Evolutionary conservation across 2,113 vertebrate species (phyloP), one percentile per base, ranked within the genome.

Genomic region (Entelurus aequoreus): DNA sequence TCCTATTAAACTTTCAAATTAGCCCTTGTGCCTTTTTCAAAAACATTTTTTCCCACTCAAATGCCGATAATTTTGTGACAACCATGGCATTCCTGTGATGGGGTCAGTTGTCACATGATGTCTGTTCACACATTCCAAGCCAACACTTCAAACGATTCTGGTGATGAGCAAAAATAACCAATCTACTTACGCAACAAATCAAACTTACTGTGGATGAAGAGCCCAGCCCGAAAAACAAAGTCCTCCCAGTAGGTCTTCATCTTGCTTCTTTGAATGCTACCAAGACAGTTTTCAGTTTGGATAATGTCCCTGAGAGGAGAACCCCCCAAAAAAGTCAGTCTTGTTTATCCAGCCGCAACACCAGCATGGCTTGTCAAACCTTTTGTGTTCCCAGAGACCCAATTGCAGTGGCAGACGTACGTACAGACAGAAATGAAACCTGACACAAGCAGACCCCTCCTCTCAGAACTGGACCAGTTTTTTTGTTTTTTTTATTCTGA

Each of bases 161-260:
- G 28, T 28, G 28, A 28, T 28, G 28, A 28, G 28, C 28, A 28
- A 28, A 28, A 28, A 28, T 2, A 28, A 28, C 28, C 12, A 12
- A 46, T 6, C 8, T 51, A 44, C 40, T 16, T 44, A 40, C n/a
- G 7, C 35, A 51, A 19, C 37, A 50, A 37, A 63, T 2, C 47
- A 54, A 48, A 72, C 85, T 86, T 61, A 87, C 86, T 81, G 78
- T 78, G 67, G 63, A 80, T 75, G 8, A 76, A 46, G 40, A 84
- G 69, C 2, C 84, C 35, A 56, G 63, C 66, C 38, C 79, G 78
- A 11, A 80, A 15, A 60, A 79, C 9, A 15, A 70, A 37, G 68
- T 63, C 71, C 37, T 66, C 47, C 44, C 56, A 65, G 53, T 62
- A 37, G 1, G 2, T 46, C 69, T 58, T 79, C 81, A 81, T 83